Evolutionary conservation across 1,140 invertebrate genomes (phyloP).

Genomic region (Drosophila aff.): DNA sequence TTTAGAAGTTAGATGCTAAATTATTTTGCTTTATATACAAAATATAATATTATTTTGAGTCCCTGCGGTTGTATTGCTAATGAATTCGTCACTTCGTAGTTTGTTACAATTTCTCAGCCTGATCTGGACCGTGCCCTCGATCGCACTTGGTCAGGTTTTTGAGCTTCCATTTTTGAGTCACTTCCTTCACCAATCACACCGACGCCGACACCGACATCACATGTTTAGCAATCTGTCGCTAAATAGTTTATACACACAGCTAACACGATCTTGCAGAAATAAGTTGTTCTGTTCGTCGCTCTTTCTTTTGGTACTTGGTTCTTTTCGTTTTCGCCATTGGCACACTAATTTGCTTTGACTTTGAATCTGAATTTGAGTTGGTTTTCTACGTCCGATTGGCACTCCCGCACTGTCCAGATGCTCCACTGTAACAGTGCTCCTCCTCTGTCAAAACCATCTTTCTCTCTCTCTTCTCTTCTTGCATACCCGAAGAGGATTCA

Average conservation of each 20-base stretch:
- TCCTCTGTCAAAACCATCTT: slow-evolving; percentile 29
- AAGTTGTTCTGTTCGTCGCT: slow-evolving; percentile 40
- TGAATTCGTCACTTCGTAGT: slow-evolving; percentile 3
- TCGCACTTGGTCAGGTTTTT: slow-evolving; percentile 22
- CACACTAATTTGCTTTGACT: slow-evolving; percentile 64
- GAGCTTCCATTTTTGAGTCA: too few relatives aligned
- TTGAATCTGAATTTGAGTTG: slow-evolving; percentile 37
- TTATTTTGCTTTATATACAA: neutral
- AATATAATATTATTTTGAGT: neutral
- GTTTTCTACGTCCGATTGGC: slow-evolving; percentile 54
- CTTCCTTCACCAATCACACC: slow-evolving; percentile 27
- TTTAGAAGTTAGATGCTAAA: fast-evolving
- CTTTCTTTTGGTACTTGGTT: slow-evolving; percentile 27
- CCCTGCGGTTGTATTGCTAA: neutral
- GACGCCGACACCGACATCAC: slow-evolving; percentile 47
- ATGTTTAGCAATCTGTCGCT: slow-evolving; percentile 82
- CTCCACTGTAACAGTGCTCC: slow-evolving; percentile 23
- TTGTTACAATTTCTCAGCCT: slow-evolving; percentile 6
- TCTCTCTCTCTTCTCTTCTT: slow-evolving; percentile 52
- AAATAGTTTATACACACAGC: slow-evolving; percentile 69
- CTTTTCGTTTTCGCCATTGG: slow-evolving; percentile 63
- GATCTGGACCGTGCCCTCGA: slow-evolving; percentile 20
- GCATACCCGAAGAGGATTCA: slow-evolving; percentile 55
- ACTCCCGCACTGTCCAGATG: slow-evolving; percentile 23
- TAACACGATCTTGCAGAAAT: slow-evolving; percentile 42